Conservation (phyloP, 2,113 vertebrate genomes). For the Setophaga kirtlandii region DNA sequence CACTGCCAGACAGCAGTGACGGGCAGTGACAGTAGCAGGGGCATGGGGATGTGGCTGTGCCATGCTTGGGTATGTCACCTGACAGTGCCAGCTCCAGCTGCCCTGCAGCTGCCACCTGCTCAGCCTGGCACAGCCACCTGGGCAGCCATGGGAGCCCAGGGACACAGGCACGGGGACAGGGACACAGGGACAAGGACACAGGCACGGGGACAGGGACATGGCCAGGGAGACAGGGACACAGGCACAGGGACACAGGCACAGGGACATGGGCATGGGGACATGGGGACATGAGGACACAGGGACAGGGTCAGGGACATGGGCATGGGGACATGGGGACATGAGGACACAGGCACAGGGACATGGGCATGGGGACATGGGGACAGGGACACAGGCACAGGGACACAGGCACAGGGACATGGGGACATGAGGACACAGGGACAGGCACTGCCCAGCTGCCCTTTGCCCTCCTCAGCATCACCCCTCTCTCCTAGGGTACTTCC, state of each 20-base stretch:
- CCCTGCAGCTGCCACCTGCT: too few relatives aligned
- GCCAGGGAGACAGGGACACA: background rate
- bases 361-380: rapidly evolving
- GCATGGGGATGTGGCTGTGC: too few relatives aligned
- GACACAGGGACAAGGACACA: too few relatives aligned
- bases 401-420: too few relatives aligned
- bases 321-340: too few relatives aligned
- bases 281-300: rapidly evolving
- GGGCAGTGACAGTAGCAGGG: rapidly evolving
- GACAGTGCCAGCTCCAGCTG: background rate
- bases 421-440: background rate
- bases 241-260: rapidly evolving
- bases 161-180: rapidly evolving
- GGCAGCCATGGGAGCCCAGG: background rate
- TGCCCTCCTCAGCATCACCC: too few relatives aligned
- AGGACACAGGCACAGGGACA: rapidly evolving
- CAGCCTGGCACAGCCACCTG: background rate
- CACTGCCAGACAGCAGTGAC: rapidly evolving
- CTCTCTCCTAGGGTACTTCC: background rate
- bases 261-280: rapidly evolving
- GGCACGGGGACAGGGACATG: background rate
- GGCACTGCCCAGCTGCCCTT: background rate
- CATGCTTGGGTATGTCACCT: rapidly evolving
- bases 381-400: background rate
- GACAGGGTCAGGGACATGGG: rapidly evolving